A percentile compares a stretch with the other conserved stretches of the same genome.
Conservation (phyloP, 2,797 vertebrate species). For the Eutrigla gurnardus region DNA sequence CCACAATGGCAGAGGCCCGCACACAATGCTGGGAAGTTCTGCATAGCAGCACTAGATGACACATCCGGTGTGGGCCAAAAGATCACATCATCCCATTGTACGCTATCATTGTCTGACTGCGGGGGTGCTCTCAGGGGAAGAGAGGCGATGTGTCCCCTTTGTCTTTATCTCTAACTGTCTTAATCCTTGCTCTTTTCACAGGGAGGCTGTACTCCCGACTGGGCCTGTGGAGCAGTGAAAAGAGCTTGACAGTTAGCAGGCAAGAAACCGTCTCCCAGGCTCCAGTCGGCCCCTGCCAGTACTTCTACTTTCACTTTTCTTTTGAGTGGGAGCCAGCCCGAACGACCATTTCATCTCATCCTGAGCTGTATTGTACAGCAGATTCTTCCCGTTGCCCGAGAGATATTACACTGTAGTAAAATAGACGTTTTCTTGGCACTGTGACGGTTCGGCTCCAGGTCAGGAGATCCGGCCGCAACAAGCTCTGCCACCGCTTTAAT, state of each 20-base stretch:
- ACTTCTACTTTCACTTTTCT: slow-evolving; percentile 35
- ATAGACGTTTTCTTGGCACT: slow-evolving; percentile 33
- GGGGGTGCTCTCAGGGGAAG: slow-evolving; percentile 32
- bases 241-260: slow-evolving; percentile 35
- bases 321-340: slow-evolving; percentile 39
- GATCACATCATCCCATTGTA: slow-evolving; percentile 76
- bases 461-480: slow-evolving; percentile 41
- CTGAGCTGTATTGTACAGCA: slow-evolving; percentile 23
- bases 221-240: slow-evolving; percentile 33
- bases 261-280: slow-evolving; percentile 35
- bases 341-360: slow-evolving; percentile 22
- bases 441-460: slow-evolving; percentile 47
- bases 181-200: slow-evolving; percentile 69
- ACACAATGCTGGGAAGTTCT: slow-evolving; percentile 75
- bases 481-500: slow-evolving; percentile 12
- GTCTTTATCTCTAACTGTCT: slow-evolving; percentile 72
- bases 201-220: slow-evolving; percentile 35
- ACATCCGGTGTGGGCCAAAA: slow-evolving; percentile 69
- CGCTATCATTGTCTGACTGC: slow-evolving; percentile 56
- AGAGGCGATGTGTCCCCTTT: slow-evolving; percentile 53
- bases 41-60: slow-evolving; percentile 69
- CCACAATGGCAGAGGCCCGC: slow-evolving; percentile 66
- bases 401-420: slow-evolving; percentile 24
- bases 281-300: slow-evolving; percentile 21
- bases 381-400: slow-evolving; percentile 25